Conservation (phyloP, 2,113 vertebrate species). For the Picathartes gymnocephalus region DNA sequence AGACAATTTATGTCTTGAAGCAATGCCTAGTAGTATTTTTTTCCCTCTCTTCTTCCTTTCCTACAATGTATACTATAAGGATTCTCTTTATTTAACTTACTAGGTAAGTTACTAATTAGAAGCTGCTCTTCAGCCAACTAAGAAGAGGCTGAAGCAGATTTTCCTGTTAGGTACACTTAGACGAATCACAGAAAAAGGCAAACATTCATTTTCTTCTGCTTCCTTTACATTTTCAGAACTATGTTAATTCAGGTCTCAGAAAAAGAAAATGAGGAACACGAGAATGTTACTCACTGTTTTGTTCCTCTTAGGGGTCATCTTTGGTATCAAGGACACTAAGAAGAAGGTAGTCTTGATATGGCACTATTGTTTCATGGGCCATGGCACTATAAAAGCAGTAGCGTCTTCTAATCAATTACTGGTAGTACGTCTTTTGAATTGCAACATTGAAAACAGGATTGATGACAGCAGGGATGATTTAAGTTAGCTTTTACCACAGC, state of each 20-base stretch:
- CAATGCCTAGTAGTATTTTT: neutral
- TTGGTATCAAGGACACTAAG: neutral
- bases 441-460: neutral
- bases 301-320: neutral
- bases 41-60: neutral
- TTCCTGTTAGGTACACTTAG: neutral
- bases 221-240: neutral
- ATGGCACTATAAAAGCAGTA: slow-evolving; percentile 4
- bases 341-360: neutral
- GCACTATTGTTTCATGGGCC: slow-evolving; percentile 27
- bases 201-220: neutral
- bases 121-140: neutral
- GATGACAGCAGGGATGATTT: slow-evolving; percentile 24
- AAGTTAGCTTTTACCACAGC: neutral
- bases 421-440: slow-evolving; percentile 32
- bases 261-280: neutral
- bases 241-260: neutral
- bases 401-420: slow-evolving; percentile 41
- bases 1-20: neutral
- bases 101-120: neutral
- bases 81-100: neutral
- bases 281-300: neutral
- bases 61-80: neutral
- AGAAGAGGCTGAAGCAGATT: neutral
- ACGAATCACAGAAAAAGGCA: neutral